A percentile compares a stretch with the other conserved stretches of the same genome.
phyloP scores from a whole-genome alignment of 2,113 vertebrate species.

The Tricholaema leucomelas region DNA sequence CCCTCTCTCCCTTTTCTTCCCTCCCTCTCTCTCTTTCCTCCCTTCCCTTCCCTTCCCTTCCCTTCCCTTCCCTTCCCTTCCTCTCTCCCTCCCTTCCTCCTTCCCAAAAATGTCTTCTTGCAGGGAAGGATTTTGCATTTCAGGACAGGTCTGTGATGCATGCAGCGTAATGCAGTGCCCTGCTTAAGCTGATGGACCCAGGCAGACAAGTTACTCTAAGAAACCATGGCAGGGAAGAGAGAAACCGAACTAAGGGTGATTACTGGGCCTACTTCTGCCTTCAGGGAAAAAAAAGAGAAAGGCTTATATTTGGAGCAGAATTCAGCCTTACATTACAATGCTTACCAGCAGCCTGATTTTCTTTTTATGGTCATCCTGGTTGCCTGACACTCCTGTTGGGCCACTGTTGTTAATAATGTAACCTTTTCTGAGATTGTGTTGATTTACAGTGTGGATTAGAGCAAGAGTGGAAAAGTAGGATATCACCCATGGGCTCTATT shows the following conservation, averaged over 20 bases:
- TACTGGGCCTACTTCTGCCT: constrained; percentile 36
- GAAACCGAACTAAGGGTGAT: neutral
- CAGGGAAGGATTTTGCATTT: neutral
- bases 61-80: neutral
- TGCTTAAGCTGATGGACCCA: neutral
- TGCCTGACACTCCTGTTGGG: neutral
- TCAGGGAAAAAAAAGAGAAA: neutral
- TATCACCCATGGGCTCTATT: neutral
- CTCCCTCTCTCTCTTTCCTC: no score
- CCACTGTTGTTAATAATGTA: constrained; percentile 42
- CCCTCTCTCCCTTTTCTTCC: no score
- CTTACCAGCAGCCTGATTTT: constrained; percentile 53
- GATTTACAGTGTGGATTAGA: constrained; percentile 32
- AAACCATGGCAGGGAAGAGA: neutral
- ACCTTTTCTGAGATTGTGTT: constrained; percentile 47
- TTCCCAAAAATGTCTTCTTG: neutral
- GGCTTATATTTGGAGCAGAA: constrained; percentile 21
- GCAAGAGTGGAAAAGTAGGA: neutral
- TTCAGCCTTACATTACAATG: constrained; percentile 25
- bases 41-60: no score
- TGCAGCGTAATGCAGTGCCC: neutral
- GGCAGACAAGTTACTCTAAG: neutral
- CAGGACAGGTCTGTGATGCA: neutral
- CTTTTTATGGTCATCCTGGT: constrained; percentile 56
- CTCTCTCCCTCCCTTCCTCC: no score